Base-by-base conservation (phyloP, 2,113 vertebrate species). In the Halcyon malimbica region DNA sequence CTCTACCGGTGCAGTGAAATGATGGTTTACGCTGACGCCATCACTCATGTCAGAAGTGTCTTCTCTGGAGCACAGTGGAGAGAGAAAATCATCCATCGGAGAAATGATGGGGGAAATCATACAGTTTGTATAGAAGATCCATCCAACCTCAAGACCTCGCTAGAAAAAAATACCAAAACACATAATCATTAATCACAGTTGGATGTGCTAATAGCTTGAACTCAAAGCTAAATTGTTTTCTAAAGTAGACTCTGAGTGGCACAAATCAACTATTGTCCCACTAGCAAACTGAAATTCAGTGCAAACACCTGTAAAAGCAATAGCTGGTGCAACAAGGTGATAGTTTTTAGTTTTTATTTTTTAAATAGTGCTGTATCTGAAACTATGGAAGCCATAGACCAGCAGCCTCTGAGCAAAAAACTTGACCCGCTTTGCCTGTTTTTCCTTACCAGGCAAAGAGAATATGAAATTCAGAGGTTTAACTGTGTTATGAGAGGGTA, bases 1-100 rank as follows among this genome's bases (percentile, higher is more conserved):
- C 65, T 29, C 69, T 0, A 2, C 31, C 0, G 0, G 91, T 1
- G 21, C 87, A 69, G 56, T 0, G 29, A 91, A 62, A 57, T 0
- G 5, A 41, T 10, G 3, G 81, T 89, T 91, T 44, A 29, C 39
- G n/a, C 25, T 3, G 10, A 62, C 1, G 3, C 42, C 59, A 39
- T 63, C 5, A 5, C 63, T 77, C 73, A 35, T 0, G 3, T 51
- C 14, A 23, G 42, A 77, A 41, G 41, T 25, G 1, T 2, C 31
- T 15, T 39, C 74, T 3, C 25, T 65, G 28, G 46, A 73, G 50
- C 51, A 42, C 14, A 17, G 51, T 1, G 0, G 60, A 56, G 37
- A 0, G 0, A 78, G 35, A 37, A 33, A 56, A 57, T 6, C 51
- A 51, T 5, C 44, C 51, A 29, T 24, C 25, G 20, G 16, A 54